These are phyloP conservation scores for Ostrea edulis DNA, from an alignment of 1,140 invertebrate genomes.

Conservation along the genomic window DNA sequence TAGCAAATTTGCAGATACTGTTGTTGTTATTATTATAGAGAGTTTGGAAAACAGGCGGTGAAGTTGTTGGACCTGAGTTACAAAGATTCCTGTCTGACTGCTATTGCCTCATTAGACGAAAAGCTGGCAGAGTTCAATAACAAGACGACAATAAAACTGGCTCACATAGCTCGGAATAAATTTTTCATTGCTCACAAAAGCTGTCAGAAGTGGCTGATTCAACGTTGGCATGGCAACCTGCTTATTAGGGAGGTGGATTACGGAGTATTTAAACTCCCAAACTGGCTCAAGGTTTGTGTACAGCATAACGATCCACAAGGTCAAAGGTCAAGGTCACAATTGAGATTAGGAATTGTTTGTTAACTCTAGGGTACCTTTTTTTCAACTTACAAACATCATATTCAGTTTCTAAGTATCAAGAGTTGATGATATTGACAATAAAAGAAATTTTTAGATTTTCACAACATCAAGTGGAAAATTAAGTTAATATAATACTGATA, in stretches of 20 bases:
- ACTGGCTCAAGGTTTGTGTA: constrained; percentile 74
- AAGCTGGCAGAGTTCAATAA: constrained; percentile 76
- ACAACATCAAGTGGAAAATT: too few relatives aligned
- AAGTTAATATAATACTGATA: too few relatives aligned
- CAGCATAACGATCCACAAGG: neutral
- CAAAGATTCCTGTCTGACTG: constrained; percentile 68
- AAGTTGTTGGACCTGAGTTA: constrained; percentile 77
- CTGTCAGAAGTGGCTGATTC: constrained; percentile 79
- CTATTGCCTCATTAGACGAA: constrained; percentile 74
- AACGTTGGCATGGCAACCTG: constrained; percentile 76
- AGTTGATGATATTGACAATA: too few relatives aligned
- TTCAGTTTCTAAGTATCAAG: too few relatives aligned
- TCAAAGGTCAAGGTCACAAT: neutral
- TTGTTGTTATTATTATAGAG: constrained; percentile 59
- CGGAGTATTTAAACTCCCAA: constrained; percentile 72
- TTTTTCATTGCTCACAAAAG: constrained; percentile 79
- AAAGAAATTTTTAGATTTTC: too few relatives aligned
- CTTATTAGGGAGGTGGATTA: constrained; percentile 73
- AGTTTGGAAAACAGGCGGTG: constrained; percentile 78
- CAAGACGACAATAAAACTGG: constrained; percentile 71
- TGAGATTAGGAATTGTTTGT: too few relatives aligned
- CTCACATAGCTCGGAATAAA: constrained; percentile 70
- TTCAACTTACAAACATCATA: too few relatives aligned
- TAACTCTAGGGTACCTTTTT: too few relatives aligned
- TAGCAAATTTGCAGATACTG: too few relatives aligned